Conservation (phyloP, 1,140 invertebrate genomes). For the Halesus radiatus region DNA sequence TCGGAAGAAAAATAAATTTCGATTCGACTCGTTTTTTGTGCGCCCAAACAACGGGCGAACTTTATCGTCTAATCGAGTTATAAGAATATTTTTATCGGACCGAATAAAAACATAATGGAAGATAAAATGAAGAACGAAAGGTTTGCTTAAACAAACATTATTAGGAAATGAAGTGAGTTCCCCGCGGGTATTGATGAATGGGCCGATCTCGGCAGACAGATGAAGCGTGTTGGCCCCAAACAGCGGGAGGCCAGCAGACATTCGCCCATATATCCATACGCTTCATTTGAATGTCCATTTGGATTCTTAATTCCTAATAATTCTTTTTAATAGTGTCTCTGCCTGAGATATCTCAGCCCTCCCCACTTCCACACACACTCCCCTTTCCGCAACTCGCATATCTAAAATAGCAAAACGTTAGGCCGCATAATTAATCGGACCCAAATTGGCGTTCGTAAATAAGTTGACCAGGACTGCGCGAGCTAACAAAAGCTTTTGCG, state of each 20-base stretch:
- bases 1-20: slow-evolving; percentile 30
- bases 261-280: slow-evolving; percentile 33
- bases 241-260: slow-evolving; percentile 43
- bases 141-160: slow-evolving; percentile 43
- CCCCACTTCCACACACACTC: not conserved
- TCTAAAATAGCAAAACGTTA: slow-evolving; percentile 30
- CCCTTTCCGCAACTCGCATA: not conserved
- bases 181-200: slow-evolving; percentile 55
- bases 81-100: slow-evolving; percentile 41
- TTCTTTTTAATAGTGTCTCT: slow-evolving; percentile 35
- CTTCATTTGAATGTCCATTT: slow-evolving; percentile 43
- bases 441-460: slow-evolving; percentile 4
- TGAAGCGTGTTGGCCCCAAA: slow-evolving; percentile 40
- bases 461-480: slow-evolving; percentile 1
- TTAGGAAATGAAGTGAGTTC: slow-evolving; percentile 51
- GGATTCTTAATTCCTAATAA: slow-evolving; percentile 40
- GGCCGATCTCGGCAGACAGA: slow-evolving; percentile 37
- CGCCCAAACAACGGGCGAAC: slow-evolving; percentile 10
- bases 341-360: not conserved
- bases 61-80: slow-evolving; percentile 40
- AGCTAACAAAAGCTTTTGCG: not conserved
- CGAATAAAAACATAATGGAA: slow-evolving; percentile 44
- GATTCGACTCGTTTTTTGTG: slow-evolving; percentile 6
- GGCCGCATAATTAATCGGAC: not conserved
- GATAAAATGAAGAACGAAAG: slow-evolving; percentile 28